Percentiles rank a stretch among this genome's conserved stretches.
Conservation (phyloP, 64 coral and sea anemone genomes). For the Pachyseris speciosa region DNA sequence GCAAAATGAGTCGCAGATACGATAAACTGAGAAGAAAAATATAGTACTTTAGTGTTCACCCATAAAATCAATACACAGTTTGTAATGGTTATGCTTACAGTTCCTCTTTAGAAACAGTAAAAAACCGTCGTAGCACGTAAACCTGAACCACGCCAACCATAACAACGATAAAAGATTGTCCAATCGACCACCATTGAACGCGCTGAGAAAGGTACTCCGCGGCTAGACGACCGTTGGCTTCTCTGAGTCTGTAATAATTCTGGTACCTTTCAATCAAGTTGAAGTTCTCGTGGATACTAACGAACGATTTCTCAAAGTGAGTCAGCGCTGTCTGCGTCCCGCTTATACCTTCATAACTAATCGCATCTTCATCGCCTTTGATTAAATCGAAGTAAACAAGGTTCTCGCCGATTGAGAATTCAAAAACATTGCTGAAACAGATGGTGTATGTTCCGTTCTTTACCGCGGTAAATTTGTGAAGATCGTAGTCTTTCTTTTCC, state of each 20-base stretch:
- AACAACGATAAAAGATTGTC: constrained; percentile 83
- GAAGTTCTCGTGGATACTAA: constrained; percentile 87
- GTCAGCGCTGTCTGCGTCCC: constrained; percentile 76
- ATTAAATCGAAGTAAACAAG: constrained; percentile 98
- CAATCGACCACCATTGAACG: constrained; percentile 97
- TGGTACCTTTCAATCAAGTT: constrained; percentile 92
- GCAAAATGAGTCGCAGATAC: too few species aligned
- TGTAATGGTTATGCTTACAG: constrained; percentile 9
- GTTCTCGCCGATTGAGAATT: constrained; percentile 91
- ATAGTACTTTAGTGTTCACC: not conserved
- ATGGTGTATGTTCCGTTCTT: constrained; percentile 85
- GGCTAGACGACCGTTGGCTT: constrained; percentile 88
- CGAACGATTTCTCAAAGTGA: constrained; percentile 82
- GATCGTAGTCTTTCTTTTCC: constrained; percentile 94
- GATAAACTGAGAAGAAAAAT: too few species aligned
- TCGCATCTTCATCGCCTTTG: constrained; percentile 62
- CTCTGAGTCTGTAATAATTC: constrained; percentile 92
- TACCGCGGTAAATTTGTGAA: constrained; percentile 83
- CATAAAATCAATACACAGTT: not conserved
- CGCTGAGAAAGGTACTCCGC: constrained; percentile 77
- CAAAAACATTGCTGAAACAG: constrained; percentile 98
- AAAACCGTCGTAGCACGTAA: constrained; percentile 90
- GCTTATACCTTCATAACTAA: constrained; percentile 5
- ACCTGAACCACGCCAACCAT: constrained; percentile 72
- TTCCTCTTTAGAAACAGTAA: constrained; percentile 84